These are phyloP conservation scores for Tauraco erythrolophus DNA, from an alignment of 2,113 vertebrate species.

Conservation along the genomic window DNA sequence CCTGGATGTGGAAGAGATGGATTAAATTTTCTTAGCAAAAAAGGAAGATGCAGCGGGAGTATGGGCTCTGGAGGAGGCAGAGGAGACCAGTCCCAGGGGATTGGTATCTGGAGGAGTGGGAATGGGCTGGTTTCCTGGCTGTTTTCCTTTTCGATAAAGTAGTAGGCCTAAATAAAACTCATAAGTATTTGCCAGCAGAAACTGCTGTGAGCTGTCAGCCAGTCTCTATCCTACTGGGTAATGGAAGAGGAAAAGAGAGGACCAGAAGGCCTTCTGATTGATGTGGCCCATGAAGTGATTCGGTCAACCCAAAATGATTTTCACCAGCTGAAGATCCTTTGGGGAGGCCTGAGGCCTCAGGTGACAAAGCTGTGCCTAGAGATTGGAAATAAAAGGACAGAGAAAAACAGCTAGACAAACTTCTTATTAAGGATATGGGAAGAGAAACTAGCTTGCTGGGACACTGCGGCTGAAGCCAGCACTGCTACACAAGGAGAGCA, in stretches of 20 bases:
- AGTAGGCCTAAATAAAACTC: slow-evolving; percentile 17
- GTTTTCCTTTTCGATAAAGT: background rate
- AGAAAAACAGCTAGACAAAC: background rate
- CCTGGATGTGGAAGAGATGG: background rate
- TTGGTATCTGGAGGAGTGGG: background rate
- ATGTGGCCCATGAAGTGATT: background rate
- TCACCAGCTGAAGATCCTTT: background rate
- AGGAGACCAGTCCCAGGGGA: background rate
- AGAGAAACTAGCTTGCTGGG: background rate
- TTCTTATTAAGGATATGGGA: background rate
- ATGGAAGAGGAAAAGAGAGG: background rate
- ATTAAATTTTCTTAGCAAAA: background rate
- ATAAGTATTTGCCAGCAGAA: background rate
- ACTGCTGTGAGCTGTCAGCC: background rate
- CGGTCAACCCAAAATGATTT: background rate
- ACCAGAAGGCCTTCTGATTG: background rate
- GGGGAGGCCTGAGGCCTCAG: background rate
- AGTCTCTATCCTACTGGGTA: background rate
- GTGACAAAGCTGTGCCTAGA: background rate
- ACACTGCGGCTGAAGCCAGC: background rate
- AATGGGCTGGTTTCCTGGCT: background rate
- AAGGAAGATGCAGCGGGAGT: background rate
- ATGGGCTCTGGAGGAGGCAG: background rate
- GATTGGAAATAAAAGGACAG: background rate
- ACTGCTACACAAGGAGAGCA: rapidly evolving